phyloP scores from a whole-genome alignment of 2,888 invertebrate species.

The Dascillus cervinus region DNA sequence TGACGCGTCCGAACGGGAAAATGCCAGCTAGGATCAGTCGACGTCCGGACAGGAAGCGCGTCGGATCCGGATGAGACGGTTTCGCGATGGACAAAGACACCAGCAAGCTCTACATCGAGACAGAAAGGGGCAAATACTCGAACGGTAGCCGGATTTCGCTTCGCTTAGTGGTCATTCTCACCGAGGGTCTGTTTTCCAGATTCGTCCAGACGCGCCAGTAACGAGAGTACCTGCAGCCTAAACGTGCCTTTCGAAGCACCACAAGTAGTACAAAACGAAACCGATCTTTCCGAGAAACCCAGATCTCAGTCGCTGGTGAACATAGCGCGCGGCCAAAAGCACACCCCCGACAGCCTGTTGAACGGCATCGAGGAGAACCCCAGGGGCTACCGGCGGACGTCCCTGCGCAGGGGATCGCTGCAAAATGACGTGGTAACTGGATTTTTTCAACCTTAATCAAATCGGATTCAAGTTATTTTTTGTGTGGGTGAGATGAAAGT shows the following conservation, averaged over 20 bases:
- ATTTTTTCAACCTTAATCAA: no score
- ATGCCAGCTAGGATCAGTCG: no score
- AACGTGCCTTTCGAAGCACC: conserved; percentile 28
- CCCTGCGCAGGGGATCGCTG: conserved; percentile 30
- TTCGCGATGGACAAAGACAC: no score
- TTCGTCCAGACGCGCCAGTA: conserved; percentile 34
- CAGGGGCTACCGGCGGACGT: conserved; percentile 14
- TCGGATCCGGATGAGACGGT: no score
- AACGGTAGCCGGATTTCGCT: no score
- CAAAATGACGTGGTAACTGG: conserved; percentile 33
- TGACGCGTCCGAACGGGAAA: no score
- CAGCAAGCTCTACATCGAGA: conserved; percentile 1
- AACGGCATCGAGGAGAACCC: conserved; percentile 38
- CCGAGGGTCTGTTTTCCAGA: conserved; percentile 22
- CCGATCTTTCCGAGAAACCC: conserved; percentile 14
- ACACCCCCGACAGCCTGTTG: conserved; percentile 21
- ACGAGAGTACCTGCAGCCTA: conserved; percentile 33
- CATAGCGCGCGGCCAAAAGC: conserved; percentile 22
- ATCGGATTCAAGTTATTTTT: no score
- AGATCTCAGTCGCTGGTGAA: conserved; percentile 33
- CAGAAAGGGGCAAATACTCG: conserved; percentile 1
- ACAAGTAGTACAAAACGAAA: conserved; percentile 9
- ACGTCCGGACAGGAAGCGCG: no score
- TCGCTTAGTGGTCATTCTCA: no score
- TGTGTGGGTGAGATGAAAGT: no score